Base-by-base conservation (phyloP, 2,888 invertebrate species). In the Idaea straminata region DNA sequence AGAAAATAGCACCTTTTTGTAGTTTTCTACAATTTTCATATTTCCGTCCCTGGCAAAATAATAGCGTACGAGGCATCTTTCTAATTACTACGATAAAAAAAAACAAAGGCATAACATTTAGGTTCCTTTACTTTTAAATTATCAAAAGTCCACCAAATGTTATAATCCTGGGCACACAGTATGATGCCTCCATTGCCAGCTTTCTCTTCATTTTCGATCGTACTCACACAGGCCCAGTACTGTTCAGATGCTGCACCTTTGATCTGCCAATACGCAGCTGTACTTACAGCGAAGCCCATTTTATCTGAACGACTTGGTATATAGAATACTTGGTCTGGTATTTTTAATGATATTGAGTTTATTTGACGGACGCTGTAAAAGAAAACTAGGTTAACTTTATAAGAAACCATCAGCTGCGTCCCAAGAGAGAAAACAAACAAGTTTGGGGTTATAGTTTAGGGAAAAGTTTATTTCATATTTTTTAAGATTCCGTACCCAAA, bases 81-180 rank as follows among this genome's bases (percentile, higher is more conserved):
- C n/a, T 61, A 62, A 15, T 5, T 25, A 57, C 7, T 64, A 66
- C 68, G 68, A 69, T 64, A 57, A 47, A 47, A 47, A 13, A 47
- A 47, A 47, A 47, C 10, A 4, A 7, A 47, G 13, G 10, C 7
- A 38, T 71, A 79, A 69, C 89, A 89, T 4, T 70, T 67, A 0
- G 89, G 89, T 66, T 89, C 89, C 47, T 77, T 81, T 57, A 83
- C 71, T 79, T 89, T 90, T 0, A 89, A 76, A 64, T 83, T 85
- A 69, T 85, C 85, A 69, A 89, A 89, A 7, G 76, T 76, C 25
- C 73, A 67, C 90, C 89, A 90, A 7, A 89, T 66, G 0, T 67
- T 25, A 62, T 78, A 86, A 64, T 85, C 59, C 5, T 82, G 68
- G 0, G 84, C 72, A 64, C 89, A 90, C 3, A 83, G 15, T 10